Evolutionary conservation across 2,113 vertebrate species (phyloP), one percentile per base, ranked within the genome.

Genomic region (Scolopax mira): DNA sequence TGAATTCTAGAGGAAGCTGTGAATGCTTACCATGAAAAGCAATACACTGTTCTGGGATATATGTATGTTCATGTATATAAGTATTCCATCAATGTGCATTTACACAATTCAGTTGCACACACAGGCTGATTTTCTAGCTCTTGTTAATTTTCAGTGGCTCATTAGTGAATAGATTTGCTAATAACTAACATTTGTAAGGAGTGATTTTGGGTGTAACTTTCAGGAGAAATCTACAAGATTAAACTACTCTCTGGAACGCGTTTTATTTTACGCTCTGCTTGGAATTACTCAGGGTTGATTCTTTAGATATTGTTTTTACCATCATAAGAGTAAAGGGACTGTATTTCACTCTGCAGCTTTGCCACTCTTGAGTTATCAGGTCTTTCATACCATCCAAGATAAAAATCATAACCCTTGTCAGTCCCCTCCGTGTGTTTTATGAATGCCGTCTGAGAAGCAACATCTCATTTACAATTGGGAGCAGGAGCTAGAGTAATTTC

Each of bases 351-450:
- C 49, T 79, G 70, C n/a, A 73, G 60, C 25, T 87, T 69, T 91
- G 42, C 67, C 17, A 11, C 51, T 80, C 46, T 33, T 70, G 65
- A 93, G 41, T 89, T 92, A 89, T 48, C 88, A 82, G 23, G n/a
- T 85, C 80, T 96, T 83, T 84, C 64, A 42, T 72, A 62, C 18
- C n/a, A 62, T 42, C 66, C 30, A 82, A 82, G 72, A 85, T 75
- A 91, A 92, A 92, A 95, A 85, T 55, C 84, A 66, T 94, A 92
- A 85, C 41, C 79, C 44, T 79, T 82, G 49, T 44, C 66, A 70
- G 46, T 77, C 37, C 17, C 69, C 28, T 69, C 90, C 42, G 28
- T 79, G 48, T 90, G 28, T 75, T 95, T 89, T 94, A 69, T 82
- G 83, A 75, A 58, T 55, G 66, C 80, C 6, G 2, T 66, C 51